phyloP scores from a whole-genome alignment of 2,888 invertebrate species.

The Leistus spinibarbis region DNA sequence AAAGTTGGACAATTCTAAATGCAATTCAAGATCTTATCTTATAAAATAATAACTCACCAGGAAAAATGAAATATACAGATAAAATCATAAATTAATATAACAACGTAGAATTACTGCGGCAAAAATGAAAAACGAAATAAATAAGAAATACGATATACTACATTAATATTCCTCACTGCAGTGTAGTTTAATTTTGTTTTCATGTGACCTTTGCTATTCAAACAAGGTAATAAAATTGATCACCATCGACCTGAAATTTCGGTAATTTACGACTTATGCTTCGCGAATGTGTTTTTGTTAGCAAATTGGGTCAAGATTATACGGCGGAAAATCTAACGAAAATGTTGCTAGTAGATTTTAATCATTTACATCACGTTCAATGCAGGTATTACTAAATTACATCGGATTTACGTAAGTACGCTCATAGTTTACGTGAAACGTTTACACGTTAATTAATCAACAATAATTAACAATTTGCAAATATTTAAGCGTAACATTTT shows the following conservation, averaged over 20 bases:
- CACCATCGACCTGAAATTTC: not conserved
- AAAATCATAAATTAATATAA: not conserved
- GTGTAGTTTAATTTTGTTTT: not conserved
- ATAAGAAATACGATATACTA: not conserved
- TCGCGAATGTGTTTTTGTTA: not conserved
- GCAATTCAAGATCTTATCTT: not conserved
- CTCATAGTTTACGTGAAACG: not conserved
- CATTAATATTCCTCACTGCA: not conserved
- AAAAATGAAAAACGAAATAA: not conserved
- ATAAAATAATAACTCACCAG: not conserved
- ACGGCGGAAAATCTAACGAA: not conserved
- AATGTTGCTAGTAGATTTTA: not conserved
- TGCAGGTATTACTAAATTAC: not conserved
- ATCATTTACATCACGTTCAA: not conserved
- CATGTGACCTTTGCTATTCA: not conserved
- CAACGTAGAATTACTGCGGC: not conserved
- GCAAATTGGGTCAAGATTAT: not conserved
- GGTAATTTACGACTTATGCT: not conserved
- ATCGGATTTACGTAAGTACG: too few relatives aligned
- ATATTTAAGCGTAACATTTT: not conserved
- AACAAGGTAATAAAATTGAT: not conserved
- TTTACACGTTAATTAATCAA: not conserved
- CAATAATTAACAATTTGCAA: not conserved
- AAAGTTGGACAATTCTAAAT: not conserved
- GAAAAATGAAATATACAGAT: not conserved